These are phyloP conservation scores for Eupithecia dodoneata DNA, from an alignment of 2,888 invertebrate genomes.

Conservation along the genomic window DNA sequence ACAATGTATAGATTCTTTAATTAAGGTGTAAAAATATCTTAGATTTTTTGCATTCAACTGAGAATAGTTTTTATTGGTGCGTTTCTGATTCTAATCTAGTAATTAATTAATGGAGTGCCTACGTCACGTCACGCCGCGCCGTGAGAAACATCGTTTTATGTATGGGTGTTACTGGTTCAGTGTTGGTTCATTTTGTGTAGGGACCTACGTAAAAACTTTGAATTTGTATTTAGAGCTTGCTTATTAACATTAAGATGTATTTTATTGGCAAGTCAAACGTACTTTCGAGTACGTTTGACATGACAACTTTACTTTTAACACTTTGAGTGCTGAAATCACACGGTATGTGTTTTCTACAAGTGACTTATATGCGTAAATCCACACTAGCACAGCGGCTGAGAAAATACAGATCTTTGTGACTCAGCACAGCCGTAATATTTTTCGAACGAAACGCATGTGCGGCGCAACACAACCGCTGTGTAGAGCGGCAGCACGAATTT, in stretches of 20 bases:
- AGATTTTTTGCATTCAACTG: neutral
- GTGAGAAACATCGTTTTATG: conserved; percentile 27
- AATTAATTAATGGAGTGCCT: conserved; percentile 34
- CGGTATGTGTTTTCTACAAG: no score
- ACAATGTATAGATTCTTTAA: neutral
- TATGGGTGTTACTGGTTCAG: neutral
- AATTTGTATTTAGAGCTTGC: neutral
- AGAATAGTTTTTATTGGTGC: conserved; percentile 15
- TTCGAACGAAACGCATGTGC: no score
- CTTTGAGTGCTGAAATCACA: no score
- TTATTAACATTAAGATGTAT: neutral
- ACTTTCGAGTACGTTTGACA: no score
- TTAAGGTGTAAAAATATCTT: neutral
- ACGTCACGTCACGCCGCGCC: conserved; percentile 19
- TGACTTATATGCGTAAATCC: no score
- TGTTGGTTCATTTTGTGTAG: neutral
- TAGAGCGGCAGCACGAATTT: no score
- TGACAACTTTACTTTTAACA: no score
- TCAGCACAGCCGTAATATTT: no score
- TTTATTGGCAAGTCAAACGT: neutral
- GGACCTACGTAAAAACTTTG: neutral
- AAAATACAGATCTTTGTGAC: no score
- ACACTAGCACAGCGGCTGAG: no score
- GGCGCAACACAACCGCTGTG: no score
- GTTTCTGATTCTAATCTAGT: conserved; percentile 31